Conservation (phyloP, 2,888 invertebrate species). For the Nomada fabriciana region DNA sequence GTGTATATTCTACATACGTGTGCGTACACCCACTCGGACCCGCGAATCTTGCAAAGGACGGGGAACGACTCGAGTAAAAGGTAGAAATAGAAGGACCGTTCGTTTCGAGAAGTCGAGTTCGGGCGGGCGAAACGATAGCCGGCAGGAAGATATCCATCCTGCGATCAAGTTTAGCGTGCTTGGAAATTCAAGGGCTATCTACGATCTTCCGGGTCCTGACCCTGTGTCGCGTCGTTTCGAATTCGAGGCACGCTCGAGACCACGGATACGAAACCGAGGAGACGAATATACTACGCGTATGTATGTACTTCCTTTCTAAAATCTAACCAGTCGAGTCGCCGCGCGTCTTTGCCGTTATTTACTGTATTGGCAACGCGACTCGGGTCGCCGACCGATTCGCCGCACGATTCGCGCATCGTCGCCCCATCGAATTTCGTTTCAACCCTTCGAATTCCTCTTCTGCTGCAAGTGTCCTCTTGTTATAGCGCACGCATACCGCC, state of each 20-base stretch:
- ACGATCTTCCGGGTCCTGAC: constrained; percentile 67
- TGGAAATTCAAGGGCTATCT: constrained; percentile 60
- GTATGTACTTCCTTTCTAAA: constrained; percentile 42
- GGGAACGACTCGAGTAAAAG: not conserved
- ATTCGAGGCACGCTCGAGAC: constrained; percentile 62
- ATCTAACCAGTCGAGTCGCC: constrained; percentile 10
- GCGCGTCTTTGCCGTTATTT: constrained; percentile 29
- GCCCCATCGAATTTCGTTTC: constrained; percentile 21
- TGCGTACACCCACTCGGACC: no score
- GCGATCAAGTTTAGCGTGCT: constrained; percentile 42
- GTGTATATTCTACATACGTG: no score
- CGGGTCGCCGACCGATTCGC: constrained; percentile 12
- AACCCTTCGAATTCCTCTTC: not conserved
- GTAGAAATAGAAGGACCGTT: not conserved
- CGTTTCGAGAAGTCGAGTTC: constrained; percentile 12
- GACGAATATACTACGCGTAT: constrained; percentile 25
- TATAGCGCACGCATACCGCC: no score
- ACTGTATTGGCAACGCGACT: constrained; percentile 46
- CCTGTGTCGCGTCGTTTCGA: constrained; percentile 60
- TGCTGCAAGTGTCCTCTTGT: no score
- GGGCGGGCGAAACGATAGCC: not conserved
- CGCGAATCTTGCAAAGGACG: not conserved
- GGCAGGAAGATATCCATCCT: constrained; percentile 45
- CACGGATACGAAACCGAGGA: constrained; percentile 44
- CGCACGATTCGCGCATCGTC: no score